These are phyloP conservation scores for Drosophila nigromelanica DNA, from an alignment of 1,140 invertebrate genomes.

Conservation along the genomic window DNA sequence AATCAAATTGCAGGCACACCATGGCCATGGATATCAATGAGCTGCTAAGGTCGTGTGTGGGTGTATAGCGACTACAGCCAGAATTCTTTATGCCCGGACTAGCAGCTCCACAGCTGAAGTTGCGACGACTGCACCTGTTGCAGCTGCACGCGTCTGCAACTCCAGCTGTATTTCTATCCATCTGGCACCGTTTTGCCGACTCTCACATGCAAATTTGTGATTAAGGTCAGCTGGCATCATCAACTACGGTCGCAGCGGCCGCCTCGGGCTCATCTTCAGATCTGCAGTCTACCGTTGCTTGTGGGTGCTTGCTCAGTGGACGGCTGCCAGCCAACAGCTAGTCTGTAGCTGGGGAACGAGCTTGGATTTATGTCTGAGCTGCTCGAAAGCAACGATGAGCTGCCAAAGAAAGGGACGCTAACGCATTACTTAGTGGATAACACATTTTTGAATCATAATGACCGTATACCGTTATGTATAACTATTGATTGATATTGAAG, in stretches of 20 bases:
- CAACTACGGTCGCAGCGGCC: conserved; percentile 31
- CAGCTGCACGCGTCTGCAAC: conserved; percentile 22
- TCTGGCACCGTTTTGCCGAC: not conserved
- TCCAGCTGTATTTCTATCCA: conserved; percentile 6
- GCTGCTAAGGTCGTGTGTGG: conserved; percentile 68
- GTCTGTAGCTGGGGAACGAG: conserved; percentile 1
- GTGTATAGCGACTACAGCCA: conserved; percentile 42
- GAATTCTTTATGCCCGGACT: conserved; percentile 6
- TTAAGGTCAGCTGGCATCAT: conserved; percentile 73
- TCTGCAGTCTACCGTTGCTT: conserved; percentile 9
- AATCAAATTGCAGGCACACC: conserved; percentile 54
- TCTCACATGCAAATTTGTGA: conserved; percentile 77
- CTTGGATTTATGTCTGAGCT: conserved; percentile 10
- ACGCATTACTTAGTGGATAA: too few species aligned
- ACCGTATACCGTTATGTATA: too few species aligned
- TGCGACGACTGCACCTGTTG: conserved; percentile 60
- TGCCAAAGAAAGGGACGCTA: not conserved
- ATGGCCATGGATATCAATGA: conserved; percentile 42
- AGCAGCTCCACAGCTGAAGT: conserved; percentile 2
- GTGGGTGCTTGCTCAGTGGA: conserved; percentile 44
- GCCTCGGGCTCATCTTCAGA: conserved; percentile 28
- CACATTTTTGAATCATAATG: too few species aligned
- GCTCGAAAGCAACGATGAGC: conserved; percentile 3
- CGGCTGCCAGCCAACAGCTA: conserved; percentile 1
- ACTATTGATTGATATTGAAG: too few species aligned